Evolutionary conservation across 2,797 vertebrate species (phyloP), one percentile per base, ranked within the genome.

Genomic region (Gallinago nigripennis): DNA sequence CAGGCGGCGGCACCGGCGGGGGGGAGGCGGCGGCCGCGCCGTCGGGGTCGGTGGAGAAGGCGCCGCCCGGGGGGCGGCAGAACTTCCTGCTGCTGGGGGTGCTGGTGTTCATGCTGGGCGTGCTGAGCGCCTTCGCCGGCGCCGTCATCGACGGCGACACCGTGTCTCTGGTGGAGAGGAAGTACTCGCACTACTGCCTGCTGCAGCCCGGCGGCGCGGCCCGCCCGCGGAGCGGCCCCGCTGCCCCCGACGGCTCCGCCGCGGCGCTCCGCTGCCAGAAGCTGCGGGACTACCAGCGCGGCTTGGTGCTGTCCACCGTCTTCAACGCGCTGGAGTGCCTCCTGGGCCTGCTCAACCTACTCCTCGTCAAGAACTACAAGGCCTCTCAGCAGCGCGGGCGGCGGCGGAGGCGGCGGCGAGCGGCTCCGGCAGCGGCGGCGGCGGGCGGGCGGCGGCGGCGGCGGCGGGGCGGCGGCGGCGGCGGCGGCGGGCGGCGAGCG

Each of bases 101-200:
- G 30, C 97, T 99, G 88, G 99, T 99, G 92, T 99, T 99, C 98
- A 97, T 99, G 98, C 94, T 99, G 92, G 99, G 99, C 25, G 98
- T 99, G 71, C 98, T 99, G 94, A 99, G 99, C 94, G 99, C 99
- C 97, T 99, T 99, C 97, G 99, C 99, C 90, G 99, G 99, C 82
- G 99, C 99, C 37, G 99, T 99, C 96, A 99, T 99, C 98, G 99
- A 99, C 98, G 99, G 99, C 82, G 99, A 99, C 98, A 98, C 99
- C 45, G 99, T 99, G 83, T 98, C 99, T 66, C 97, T 99, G 73
- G 99, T 99, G 98, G 99, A 99, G 92, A 98, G 99, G 98, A 99
- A 99, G 94, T 99, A 99, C 96, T 98, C 98, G 82, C 99, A 99
- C 97, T 99, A 99, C 96, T 99, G 99, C 97, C 96, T 98, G 95